Base-by-base conservation (phyloP, 2,888 invertebrate genomes). In the Erebia ligea region DNA sequence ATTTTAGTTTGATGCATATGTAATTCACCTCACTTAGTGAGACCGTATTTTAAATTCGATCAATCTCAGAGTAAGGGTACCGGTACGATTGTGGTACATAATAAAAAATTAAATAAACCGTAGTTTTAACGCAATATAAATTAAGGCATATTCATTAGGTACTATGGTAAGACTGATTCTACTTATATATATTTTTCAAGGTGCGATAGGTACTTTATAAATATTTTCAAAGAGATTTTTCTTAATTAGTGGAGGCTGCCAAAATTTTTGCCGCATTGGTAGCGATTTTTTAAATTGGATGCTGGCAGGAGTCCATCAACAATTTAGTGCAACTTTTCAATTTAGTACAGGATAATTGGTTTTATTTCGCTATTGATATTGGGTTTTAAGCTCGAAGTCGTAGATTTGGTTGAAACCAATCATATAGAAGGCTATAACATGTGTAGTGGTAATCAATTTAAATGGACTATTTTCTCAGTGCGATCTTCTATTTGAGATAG, bases 291-390 rank as follows among this genome's bases (percentile, higher is more conserved):
- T 85, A 87, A 89, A 90, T 88, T 87, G 88, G 80, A 80, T 78
- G 76, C 83, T 91, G 91, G 90, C 89, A 79, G 73, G 72, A 80
- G 81, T 85, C 90, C 85, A 89, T 90, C 89, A 90, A 88, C 88
- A 89, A 87, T 79, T 88, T 89, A 86, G 83, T 86, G 86, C 87
- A 74, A 45, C 21, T 65, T 66, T 48, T 67, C 67, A 67, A 48
- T 67, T 58, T 67, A 67, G 42, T 25, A n/a, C n/a, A 57, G 57
- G 25, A 58, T 67, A 58, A 58, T 67, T 58, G 67, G 58, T 67
- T 67, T 67, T 19, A 64, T 64, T 64, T 56, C 21, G 56, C 21
- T 9, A 66, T 66, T 56, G 67, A 67, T 67, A 67, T 45, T 67
- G 67, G 54, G 57, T 45, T 56, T 66, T 56, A 40, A 54, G 48